Percentiles rank a stretch among this genome's conserved stretches.
Conservation (phyloP, 1,140 invertebrate genomes). For the Ooceraea biroi region DNA sequence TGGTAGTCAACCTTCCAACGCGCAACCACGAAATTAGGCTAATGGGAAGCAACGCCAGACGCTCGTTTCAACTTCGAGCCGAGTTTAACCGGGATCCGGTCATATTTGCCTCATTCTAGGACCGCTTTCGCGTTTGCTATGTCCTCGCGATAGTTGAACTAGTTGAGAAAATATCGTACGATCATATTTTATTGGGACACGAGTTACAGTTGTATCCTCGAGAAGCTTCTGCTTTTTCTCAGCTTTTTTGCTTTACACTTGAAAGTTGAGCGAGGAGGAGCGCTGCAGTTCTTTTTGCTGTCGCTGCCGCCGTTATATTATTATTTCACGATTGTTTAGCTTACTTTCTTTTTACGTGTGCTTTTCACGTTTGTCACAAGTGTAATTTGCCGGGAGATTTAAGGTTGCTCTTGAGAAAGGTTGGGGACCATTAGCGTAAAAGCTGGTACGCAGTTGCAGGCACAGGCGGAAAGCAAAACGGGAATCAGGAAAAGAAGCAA, state of each 20-base stretch:
- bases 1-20: neutral
- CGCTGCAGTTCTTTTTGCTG: neutral
- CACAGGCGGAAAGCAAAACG: slow-evolving; percentile 30
- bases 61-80: too few species aligned
- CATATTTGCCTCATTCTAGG: neutral
- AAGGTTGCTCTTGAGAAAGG: slow-evolving; percentile 22
- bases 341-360: neutral
- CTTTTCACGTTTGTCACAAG: neutral
- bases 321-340: neutral
- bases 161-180: neutral
- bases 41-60: neutral
- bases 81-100: too few species aligned
- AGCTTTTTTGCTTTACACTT: neutral
- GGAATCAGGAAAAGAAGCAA: slow-evolving; percentile 1
- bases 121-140: neutral
- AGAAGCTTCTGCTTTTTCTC: neutral
- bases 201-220: neutral
- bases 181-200: neutral
- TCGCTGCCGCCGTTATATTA: neutral
- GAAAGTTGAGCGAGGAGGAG: neutral
- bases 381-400: slow-evolving; percentile 27
- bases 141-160: neutral
- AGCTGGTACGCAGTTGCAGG: slow-evolving; percentile 23
- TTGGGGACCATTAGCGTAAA: slow-evolving; percentile 52
- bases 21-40: neutral